Conservation (phyloP, 2,797 vertebrate genomes). For the Meriones psammophilus region DNA sequence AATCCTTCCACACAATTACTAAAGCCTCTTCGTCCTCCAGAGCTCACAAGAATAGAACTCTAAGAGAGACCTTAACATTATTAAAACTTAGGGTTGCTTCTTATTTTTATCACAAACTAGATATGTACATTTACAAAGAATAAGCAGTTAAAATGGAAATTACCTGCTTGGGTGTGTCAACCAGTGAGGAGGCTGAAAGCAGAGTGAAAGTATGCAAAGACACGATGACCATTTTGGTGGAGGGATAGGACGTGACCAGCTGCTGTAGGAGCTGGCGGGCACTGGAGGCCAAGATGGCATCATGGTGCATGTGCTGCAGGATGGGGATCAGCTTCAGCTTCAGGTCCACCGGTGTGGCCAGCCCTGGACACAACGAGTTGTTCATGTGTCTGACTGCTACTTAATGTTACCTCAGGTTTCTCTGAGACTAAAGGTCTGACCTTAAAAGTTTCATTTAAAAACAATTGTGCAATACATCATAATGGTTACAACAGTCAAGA, state of each 20-base stretch:
- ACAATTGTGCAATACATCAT: not conserved
- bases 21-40: not conserved
- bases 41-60: not conserved
- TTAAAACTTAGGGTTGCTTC: conserved; percentile 1
- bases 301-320: conserved; percentile 99
- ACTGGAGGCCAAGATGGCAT: conserved; percentile 95
- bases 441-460: conserved; percentile 56
- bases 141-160: not conserved
- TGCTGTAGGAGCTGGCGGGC: conserved; percentile 96
- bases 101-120: conserved; percentile 10
- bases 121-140: conserved; percentile 10
- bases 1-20: not conserved
- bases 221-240: conserved; percentile 97
- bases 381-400: not conserved
- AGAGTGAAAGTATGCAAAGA: conserved; percentile 98
- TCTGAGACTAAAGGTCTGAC: not conserved
- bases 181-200: conserved; percentile 96
- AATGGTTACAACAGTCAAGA: no score
- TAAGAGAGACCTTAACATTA: conserved; percentile 18
- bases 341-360: conserved; percentile 97
- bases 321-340: conserved; percentile 98
- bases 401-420: not conserved
- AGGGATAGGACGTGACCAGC: conserved; percentile 96
- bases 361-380: conserved; percentile 86
- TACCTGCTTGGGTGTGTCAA: conserved; percentile 99